phyloP scores from a whole-genome alignment of 1,140 invertebrate species.

The Eufriesea mexicana region DNA sequence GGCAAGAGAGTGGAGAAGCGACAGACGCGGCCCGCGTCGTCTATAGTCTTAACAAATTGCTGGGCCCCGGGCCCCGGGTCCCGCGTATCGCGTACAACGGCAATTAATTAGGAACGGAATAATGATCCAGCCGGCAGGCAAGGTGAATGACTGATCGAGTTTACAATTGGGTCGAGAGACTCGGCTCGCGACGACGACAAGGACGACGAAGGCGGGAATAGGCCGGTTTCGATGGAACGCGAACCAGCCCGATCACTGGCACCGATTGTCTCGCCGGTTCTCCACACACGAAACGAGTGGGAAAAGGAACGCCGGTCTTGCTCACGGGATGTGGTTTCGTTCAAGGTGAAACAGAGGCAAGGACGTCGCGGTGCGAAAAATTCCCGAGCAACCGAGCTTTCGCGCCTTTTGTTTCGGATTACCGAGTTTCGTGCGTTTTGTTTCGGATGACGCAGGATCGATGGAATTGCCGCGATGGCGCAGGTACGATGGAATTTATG shows the following conservation, averaged over 20 bases:
- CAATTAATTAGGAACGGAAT: constrained; percentile 55
- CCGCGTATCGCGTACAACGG: constrained; percentile 16
- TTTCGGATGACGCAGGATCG: too few species aligned
- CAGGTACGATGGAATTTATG: too few species aligned
- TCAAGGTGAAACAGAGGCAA: not conserved
- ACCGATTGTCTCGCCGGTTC: not conserved
- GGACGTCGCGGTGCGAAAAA: too few species aligned
- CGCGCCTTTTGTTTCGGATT: too few species aligned
- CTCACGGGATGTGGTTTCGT: not conserved
- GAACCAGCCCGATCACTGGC: not conserved
- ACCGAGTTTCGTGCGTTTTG: too few species aligned
- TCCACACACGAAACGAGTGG: not conserved
- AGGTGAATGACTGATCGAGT: constrained; percentile 48
- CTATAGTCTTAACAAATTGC: constrained; percentile 39
- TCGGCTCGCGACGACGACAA: not conserved
- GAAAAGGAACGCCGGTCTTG: too few species aligned
- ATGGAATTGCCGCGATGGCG: too few species aligned
- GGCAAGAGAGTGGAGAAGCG: constrained; percentile 7
- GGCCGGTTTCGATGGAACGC: constrained; percentile 15
- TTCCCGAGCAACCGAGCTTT: too few species aligned
- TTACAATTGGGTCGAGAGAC: constrained; percentile 25
- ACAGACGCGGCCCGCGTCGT: not conserved
- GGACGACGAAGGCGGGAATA: not conserved
- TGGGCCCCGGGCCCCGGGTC: not conserved
- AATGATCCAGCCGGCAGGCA: constrained; percentile 29